Base-by-base conservation (phyloP, 30 jellyfish, hydroid and myxozoan species). In the Aurelia sp. region DNA sequence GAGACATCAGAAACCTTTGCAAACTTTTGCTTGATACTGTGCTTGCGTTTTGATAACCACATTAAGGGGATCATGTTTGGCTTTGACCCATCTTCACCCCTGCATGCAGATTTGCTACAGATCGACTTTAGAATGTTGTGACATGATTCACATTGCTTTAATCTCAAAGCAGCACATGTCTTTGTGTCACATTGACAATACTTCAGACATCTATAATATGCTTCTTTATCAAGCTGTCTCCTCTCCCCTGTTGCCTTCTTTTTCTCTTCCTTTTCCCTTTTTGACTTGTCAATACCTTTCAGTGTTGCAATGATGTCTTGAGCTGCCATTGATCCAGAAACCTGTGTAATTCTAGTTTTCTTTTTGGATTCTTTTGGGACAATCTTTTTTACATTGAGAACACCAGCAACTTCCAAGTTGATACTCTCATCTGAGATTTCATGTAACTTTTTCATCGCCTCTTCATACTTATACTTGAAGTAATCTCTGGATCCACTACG, bases 281-380 rank as follows among this genome's bases (percentile, higher is more conserved):
- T 61, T 61, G 18, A 61, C 19, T 61, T 61, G 24, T 8, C 24
- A 61, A 15, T 61, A 38, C 19, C 24, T 15, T 61, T 10, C 72
- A 61, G 18, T 61, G 72, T 38, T 61, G 72, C 24, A 61, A 61
- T 61, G 72, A 61, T 61, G 72, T 61, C 72, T 61, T 61, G 72
- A 18, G 72, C 72, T 7, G 72, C 72, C 72, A 61, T 61, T 18
- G 72, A 61, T 16, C 72, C 72, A 61, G 72, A 61, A 61, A 61
- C 72, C 18, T 61, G 11, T 61, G 72, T 61, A 61, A 61, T 61
- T 38, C 72, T 61, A 61, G 72, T 61, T 61, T 61, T 61, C 72
- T 16, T 61, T 61, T 7, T 61, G 11, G 72, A 61, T 61, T 61
- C 72, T 61, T 61, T 10, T 61, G 11, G 72, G 72, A 15, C 18